These are phyloP conservation scores for Hoplodrina ambigua DNA, from an alignment of 2,888 invertebrate species.

Conservation along the genomic window DNA sequence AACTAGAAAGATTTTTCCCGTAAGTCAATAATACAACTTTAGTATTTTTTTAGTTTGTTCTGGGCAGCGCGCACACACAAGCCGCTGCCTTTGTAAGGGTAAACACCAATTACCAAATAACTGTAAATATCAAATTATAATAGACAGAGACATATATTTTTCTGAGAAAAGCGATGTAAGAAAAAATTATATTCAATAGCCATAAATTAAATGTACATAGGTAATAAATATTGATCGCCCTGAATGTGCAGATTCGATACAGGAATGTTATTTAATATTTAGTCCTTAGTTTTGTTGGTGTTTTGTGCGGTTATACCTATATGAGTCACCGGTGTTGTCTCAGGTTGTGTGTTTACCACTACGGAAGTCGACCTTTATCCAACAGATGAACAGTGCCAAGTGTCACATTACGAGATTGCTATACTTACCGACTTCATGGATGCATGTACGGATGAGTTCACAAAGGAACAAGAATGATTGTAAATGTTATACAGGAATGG, in stretches of 20 bases:
- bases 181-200: not conserved
- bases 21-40: conserved; percentile 6
- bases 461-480: conserved; percentile 39
- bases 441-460: conserved; percentile 48
- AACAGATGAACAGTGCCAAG: conserved; percentile 23
- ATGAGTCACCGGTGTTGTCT: conserved; percentile 4
- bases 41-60: conserved; percentile 1
- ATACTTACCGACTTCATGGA: conserved; percentile 33
- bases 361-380: conserved; percentile 20
- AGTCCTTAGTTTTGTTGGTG: conserved; percentile 17
- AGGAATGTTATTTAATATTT: conserved; percentile 16
- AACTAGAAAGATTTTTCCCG: not conserved
- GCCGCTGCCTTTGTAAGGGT: conserved; percentile 45
- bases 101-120: conserved; percentile 57
- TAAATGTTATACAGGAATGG: conserved; percentile 30
- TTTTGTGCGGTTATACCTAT: not conserved
- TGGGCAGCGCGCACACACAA: conserved; percentile 18
- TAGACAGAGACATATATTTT: conserved; percentile 48
- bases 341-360: conserved; percentile 6
- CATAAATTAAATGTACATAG: conserved; percentile 20
- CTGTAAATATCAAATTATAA: conserved; percentile 49
- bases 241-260: conserved; percentile 12
- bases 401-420: conserved; percentile 19
- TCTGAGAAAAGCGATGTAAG: conserved; percentile 24
- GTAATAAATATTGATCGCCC: not conserved